A percentile compares a stretch with the other conserved stretches of the same genome.
Evolutionary conservation across 2,113 vertebrate genomes (phyloP).

Genomic region (Lucifuga dentata): DNA sequence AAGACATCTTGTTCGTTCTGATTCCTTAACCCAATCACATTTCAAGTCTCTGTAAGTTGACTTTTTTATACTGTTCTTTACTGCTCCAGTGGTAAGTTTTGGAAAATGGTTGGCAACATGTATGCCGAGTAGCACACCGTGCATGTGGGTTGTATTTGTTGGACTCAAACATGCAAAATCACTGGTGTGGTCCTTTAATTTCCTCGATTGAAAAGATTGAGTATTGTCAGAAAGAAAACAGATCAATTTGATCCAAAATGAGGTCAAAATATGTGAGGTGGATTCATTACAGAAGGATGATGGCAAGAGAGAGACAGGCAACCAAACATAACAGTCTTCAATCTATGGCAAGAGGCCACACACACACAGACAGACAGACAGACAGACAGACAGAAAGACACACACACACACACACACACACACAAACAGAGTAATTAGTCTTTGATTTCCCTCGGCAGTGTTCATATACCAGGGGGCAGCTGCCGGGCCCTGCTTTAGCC

Average conservation of each 20-base stretch:
- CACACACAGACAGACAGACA: background rate
- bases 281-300: conserved; percentile 11
- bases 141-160: too few species aligned
- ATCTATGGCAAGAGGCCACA: conserved; percentile 35
- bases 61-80: too few species aligned
- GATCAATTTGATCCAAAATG: background rate
- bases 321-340: conserved; percentile 47
- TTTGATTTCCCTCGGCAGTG: conserved; percentile 74
- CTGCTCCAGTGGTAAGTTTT: too few species aligned
- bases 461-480: conserved; percentile 68
- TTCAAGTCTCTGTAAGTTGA: too few species aligned
- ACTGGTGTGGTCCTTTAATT: too few species aligned
- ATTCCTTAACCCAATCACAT: too few species aligned
- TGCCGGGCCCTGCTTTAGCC: conserved; percentile 72
- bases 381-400: conserved; percentile 7
- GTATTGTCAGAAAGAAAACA: background rate
- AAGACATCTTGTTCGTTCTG: too few species aligned
- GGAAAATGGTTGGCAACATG: too few species aligned
- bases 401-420: conserved; percentile 25
- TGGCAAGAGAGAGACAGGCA: conserved; percentile 18
- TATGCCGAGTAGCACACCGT: too few species aligned
- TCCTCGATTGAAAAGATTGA: too few species aligned
- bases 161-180: too few species aligned
- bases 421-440: conserved; percentile 68
- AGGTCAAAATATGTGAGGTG: background rate